Percentiles rank a stretch among this genome's conserved stretches.
phyloP scores from a whole-genome alignment of 2,113 vertebrate species.

The Pluvianellus socialis region DNA sequence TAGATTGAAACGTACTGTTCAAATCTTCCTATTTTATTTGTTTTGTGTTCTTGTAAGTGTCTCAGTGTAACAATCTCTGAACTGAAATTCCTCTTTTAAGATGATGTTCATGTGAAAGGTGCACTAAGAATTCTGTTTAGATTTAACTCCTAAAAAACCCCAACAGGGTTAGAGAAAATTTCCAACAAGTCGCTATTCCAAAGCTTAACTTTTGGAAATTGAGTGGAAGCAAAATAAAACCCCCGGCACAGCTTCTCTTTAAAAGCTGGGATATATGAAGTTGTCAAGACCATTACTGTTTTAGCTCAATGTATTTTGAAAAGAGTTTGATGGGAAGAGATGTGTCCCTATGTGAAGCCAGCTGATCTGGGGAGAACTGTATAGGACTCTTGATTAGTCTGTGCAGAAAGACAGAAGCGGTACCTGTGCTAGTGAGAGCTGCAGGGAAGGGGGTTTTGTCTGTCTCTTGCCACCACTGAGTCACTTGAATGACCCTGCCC shows the following conservation, averaged over 20 bases:
- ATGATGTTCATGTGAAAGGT: background rate
- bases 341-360: background rate
- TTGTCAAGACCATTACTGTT: background rate
- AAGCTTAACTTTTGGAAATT: background rate
- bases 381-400: background rate
- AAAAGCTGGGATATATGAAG: background rate
- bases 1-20: background rate
- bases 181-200: background rate
- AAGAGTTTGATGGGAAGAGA: background rate
- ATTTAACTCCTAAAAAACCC: background rate
- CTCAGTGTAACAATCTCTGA: background rate
- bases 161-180: accelerated
- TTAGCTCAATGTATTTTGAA: background rate
- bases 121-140: background rate
- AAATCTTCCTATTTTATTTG: background rate
- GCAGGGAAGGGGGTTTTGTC: background rate
- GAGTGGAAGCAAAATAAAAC: background rate
- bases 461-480: background rate
- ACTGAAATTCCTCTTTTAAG: background rate
- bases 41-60: background rate
- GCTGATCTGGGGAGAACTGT: background rate
- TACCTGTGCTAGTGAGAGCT: background rate
- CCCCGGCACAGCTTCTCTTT: background rate
- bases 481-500: background rate
- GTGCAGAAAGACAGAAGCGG: background rate